phyloP scores from a whole-genome alignment of 2,797 vertebrate genomes.

The Novumbra hubbsi region DNA sequence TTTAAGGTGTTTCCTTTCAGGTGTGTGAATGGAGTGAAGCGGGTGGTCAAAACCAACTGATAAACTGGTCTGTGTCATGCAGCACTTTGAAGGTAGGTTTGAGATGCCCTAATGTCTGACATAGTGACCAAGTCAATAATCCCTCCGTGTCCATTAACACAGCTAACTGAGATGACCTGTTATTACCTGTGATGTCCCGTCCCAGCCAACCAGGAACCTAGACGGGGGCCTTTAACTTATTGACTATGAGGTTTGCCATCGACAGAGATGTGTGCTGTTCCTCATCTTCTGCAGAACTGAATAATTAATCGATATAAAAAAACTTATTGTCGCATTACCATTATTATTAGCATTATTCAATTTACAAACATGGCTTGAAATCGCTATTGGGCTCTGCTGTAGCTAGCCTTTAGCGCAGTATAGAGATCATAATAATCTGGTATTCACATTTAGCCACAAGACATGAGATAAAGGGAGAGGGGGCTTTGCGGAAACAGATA shows the following conservation, averaged over 20 bases:
- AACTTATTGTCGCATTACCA: not conserved
- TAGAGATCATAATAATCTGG: not conserved
- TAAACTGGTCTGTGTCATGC: not conserved
- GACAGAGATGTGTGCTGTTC: not conserved
- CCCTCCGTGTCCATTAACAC: not conserved
- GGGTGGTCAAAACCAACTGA: not conserved
- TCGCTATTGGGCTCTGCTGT: not conserved
- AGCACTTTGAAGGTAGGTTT: not conserved
- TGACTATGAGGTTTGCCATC: no score
- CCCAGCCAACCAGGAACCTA: not conserved
- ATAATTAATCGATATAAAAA: not conserved
- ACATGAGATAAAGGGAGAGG: not conserved
- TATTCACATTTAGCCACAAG: conserved; percentile 17
- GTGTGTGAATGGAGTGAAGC: not conserved
- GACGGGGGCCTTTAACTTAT: no score
- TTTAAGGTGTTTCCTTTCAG: not conserved
- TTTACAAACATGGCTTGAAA: not conserved
- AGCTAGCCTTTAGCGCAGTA: not conserved
- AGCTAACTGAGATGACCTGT: not conserved
- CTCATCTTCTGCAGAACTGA: conserved; percentile 6
- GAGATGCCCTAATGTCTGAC: not conserved
- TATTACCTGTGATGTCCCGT: not conserved
- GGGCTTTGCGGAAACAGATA: conserved; percentile 2
- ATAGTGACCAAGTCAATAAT: not conserved
- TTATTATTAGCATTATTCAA: not conserved